phyloP scores from a whole-genome alignment of 2,888 invertebrate genomes.

The Drosophila sordidapex region DNA sequence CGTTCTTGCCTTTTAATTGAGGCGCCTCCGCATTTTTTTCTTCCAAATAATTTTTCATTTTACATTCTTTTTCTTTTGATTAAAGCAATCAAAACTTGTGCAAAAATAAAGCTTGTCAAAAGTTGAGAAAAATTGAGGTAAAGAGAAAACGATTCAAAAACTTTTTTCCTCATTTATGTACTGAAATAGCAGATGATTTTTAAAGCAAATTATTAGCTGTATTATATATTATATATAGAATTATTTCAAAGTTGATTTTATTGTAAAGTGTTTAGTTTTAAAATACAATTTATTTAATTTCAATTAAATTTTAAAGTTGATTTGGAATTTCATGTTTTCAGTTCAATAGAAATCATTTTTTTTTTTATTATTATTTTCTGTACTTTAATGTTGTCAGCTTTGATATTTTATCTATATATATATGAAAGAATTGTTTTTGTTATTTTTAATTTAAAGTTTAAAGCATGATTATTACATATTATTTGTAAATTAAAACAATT shows the following conservation, averaged over 20 bases:
- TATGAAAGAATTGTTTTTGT: no score
- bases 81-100: constrained; percentile 58
- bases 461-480: no score
- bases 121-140: constrained; percentile 1
- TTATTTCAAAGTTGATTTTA: no score
- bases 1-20: neutral
- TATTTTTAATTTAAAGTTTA: no score
- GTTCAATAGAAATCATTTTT: neutral
- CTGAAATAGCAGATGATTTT: no score
- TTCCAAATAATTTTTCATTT: neutral
- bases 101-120: constrained; percentile 15
- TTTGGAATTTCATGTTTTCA: neutral
- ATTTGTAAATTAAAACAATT: no score
- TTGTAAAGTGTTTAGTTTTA: neutral
- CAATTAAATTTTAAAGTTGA: neutral
- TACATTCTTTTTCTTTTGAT: constrained; percentile 7
- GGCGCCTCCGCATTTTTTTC: neutral
- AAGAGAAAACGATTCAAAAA: constrained; percentile 4
- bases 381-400: neutral
- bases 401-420: no score
- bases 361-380: neutral
- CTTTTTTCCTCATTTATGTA: neutral
- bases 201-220: no score
- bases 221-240: no score
- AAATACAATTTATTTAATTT: no score